These are phyloP conservation scores for Elymnias hypermnestra DNA, from an alignment of 1,140 invertebrate genomes.

Conservation along the genomic window DNA sequence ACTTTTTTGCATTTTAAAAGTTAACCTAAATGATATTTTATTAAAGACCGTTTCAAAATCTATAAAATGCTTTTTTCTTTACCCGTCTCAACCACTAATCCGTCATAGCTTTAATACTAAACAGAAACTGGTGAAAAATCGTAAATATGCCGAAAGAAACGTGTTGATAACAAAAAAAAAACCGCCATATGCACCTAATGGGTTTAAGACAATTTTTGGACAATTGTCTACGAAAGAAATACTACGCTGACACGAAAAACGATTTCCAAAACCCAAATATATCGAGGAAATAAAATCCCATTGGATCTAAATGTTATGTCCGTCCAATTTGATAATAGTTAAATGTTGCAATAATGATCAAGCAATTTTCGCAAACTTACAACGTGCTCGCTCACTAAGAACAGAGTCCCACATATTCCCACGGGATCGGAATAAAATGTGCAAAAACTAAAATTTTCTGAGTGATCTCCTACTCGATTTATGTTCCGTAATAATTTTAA, in stretches of 20 bases:
- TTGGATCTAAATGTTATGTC: constrained; percentile 16
- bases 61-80: no score
- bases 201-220: not conserved
- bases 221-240: not conserved
- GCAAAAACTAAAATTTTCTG: not conserved
- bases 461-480: no score
- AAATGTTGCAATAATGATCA: constrained; percentile 17
- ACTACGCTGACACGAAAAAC: not conserved
- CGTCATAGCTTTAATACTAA: no score
- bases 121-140: no score
- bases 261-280: constrained; percentile 11
- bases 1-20: no score
- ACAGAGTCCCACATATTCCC: constrained; percentile 9
- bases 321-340: constrained; percentile 23
- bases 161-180: no score
- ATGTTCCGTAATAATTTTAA: no score
- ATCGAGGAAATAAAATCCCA: constrained; percentile 17
- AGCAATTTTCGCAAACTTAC: constrained; percentile 14
- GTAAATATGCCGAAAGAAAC: no score
- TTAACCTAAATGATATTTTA: no score
- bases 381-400: constrained; percentile 13
- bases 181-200: no score
- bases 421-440: not conserved
- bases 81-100: no score
- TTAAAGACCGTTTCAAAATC: no score